phyloP scores from a whole-genome alignment of 2,113 vertebrate genomes.

The Formicarius rufipectus region DNA sequence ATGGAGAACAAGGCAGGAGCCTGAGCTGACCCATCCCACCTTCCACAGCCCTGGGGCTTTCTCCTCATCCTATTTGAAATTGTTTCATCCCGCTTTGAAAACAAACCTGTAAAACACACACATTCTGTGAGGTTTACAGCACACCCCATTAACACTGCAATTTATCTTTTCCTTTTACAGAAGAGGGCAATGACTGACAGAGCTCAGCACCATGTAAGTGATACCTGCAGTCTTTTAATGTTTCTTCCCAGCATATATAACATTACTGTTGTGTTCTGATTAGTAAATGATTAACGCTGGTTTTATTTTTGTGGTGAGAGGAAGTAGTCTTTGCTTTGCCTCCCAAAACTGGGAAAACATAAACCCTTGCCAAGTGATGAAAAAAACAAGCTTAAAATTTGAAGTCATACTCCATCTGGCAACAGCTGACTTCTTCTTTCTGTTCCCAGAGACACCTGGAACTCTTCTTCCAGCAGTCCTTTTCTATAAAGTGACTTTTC shows the following conservation, averaged over 20 bases:
- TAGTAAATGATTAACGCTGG: no score
- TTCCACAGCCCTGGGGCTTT: background rate
- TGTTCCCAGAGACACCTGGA: background rate
- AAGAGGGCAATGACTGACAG: slow-evolving; percentile 53
- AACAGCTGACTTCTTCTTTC: background rate
- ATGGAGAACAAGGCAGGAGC: background rate
- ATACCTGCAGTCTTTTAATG: fast-evolving
- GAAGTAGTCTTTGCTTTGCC: background rate
- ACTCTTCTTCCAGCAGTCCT: background rate
- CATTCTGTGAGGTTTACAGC: background rate
- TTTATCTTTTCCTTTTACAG: slow-evolving; percentile 45
- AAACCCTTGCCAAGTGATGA: background rate
- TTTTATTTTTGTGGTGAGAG: background rate
- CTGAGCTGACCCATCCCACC: background rate
- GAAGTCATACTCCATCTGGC: background rate
- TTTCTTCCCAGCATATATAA: fast-evolving
- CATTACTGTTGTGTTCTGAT: fast-evolving
- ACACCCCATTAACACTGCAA: background rate
- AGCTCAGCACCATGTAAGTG: background rate
- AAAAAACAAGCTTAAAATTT: background rate
- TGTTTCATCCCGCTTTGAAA: background rate
- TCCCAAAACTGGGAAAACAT: background rate
- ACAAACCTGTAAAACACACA: background rate
- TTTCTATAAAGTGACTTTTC: background rate
- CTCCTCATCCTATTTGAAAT: background rate